A percentile compares a stretch with the other conserved stretches of the same genome.
These are phyloP conservation scores for Limulus polyphemus DNA, from an alignment of 2,888 invertebrate species.

Conservation along the genomic window DNA sequence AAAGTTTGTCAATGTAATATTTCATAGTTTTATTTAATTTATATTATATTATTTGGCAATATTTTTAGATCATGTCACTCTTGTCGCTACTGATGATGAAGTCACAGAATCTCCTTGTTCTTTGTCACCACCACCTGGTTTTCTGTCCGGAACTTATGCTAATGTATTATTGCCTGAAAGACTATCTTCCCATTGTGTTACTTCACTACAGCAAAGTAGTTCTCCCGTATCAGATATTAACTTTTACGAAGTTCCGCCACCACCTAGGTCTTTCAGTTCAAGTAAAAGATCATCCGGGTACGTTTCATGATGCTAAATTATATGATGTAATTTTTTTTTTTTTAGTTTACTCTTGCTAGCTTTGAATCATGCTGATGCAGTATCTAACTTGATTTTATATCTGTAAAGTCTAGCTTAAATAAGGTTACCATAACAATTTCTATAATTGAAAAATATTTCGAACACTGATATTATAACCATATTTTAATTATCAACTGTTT, in stretches of 20 bases:
- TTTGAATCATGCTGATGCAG: too few species aligned
- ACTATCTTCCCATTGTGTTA: neutral
- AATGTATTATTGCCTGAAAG: conserved; percentile 9
- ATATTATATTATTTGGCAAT: neutral
- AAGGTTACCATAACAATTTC: too few species aligned
- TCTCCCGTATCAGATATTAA: neutral
- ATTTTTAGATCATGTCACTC: conserved; percentile 21
- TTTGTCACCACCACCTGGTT: conserved; percentile 18
- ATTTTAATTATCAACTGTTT: too few species aligned
- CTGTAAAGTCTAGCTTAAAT: too few species aligned
- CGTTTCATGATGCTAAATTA: conserved; percentile 2
- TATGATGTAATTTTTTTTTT: too few species aligned
- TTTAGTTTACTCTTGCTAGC: too few species aligned
- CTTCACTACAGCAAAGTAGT: neutral
- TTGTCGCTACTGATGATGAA: conserved; percentile 21
- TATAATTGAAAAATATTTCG: too few species aligned
- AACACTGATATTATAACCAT: too few species aligned
- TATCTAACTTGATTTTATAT: too few species aligned
- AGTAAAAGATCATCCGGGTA: conserved; percentile 22
- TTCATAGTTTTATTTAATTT: too few species aligned
- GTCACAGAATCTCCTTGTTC: conserved; percentile 18
- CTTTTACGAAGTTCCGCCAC: neutral
- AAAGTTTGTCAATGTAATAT: too few species aligned
- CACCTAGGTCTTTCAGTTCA: conserved; percentile 11
- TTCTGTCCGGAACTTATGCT: conserved; percentile 9